Evolutionary conservation across 1,140 invertebrate species (phyloP), one percentile per base, ranked within the genome.

Genomic region (Anastrepha ludens): DNA sequence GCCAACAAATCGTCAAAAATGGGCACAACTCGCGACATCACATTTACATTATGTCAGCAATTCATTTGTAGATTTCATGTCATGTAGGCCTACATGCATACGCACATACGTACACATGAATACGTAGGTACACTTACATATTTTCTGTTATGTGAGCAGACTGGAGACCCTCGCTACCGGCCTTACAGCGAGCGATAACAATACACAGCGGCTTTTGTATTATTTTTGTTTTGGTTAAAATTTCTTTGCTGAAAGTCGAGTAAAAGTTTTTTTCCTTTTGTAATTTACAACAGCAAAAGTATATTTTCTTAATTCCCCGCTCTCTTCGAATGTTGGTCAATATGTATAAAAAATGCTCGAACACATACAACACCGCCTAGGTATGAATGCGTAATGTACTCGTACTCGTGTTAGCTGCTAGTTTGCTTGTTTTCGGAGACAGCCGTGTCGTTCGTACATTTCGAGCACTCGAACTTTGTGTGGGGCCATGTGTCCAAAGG

Each of bases 31-130:
- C 55, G 47, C 47, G 64, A 90, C 90, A 91, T 91, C 90, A 91
- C 89, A 91, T 91, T 91, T 90, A 91, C 91, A 91, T 91, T 91
- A 91, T 91, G 90, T 91, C 90, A 91, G 59, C 59, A 41, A 70
- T 20, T 70, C n/a, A 20, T 67, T 67, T 1, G 29, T 67, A 6
- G n/a, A 39, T 39, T 70, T 2, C 11, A 11, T 67, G 64, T 67
- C 67, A 44, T 44, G 5, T 4, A 62, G 60, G 50, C 6, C 64
- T n/a, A 29, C 20, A 5, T 29, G 20, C 64, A 50, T 47, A 17
- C 17, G 9, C 74, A 29, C 20, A 7, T 50, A 81, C n/a, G 7
- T 74, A 62, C 60, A 62, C 5, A 15, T 62, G 15, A 17, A 62
- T 17, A 15, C 5, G n/a, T n/a, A n/a, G n/a, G n/a, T 5, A 62